Evolutionary conservation across 2,113 vertebrate genomes (phyloP), one percentile per base, ranked within the genome.

Genomic region (Tetrao urogallus): DNA sequence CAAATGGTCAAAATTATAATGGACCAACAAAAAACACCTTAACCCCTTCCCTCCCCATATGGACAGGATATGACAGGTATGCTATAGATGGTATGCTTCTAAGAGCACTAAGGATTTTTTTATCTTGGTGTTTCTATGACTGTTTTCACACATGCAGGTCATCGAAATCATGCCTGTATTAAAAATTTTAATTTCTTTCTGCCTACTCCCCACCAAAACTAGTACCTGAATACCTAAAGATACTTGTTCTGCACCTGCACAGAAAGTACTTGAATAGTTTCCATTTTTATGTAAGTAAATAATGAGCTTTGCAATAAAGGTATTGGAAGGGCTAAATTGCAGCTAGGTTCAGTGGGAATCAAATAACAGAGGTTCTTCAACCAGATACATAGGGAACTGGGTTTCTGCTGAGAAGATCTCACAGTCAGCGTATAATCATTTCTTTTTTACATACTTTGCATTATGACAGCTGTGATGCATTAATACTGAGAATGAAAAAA

Each of bases 401-500:
- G 12, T 79, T 96, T 90, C 4, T 0, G 66, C 89, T 66, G 10
- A 83, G 81, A 63, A 83, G 32, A 86, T 93, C 69, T 82, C 52
- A 42, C 54, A 84, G 34, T 70, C 76, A 72, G 58, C 21, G 13
- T 3, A 3, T 47, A 80, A 78, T 84, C 69, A 77, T 43, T 90
- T n/a, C 48, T 84, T 91, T 86, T 79, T 80, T 82, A 87, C 2
- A 7, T 42, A 64, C 47, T 30, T 71, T 89, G 43, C 42, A 91
- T 58, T 21, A n/a, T 64, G 81, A 88, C 83, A 93, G 58, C 72
- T 50, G 58, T 64, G 63, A 75, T 88, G 43, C 25, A 78, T 78
- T 72, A 87, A 94, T 86, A 89, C 25, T 52, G 83, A 81, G 56
- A 92, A 86, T 17, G 40, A 64, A 92, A 76, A 82, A 82, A 48